phyloP scores from a whole-genome alignment of 1,140 invertebrate genomes.

The Polypedilum vanderplanki region DNA sequence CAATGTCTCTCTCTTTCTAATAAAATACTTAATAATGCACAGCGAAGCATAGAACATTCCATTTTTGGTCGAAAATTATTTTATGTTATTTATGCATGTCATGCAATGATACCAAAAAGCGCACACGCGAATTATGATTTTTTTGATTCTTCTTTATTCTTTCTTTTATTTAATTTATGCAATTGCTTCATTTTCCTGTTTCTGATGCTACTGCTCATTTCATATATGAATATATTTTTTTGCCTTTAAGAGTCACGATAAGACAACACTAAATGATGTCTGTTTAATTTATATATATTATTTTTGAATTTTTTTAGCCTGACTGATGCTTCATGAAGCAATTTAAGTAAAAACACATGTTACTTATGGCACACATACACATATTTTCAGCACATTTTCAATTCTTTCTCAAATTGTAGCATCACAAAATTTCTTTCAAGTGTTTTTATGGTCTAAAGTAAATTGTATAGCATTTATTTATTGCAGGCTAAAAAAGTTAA shows the following conservation, averaged over 20 bases:
- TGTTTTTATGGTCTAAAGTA: conserved; percentile 7
- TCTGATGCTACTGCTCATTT: conserved; percentile 4
- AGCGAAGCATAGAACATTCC: no score
- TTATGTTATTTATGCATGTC: no score
- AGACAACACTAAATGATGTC: conserved; percentile 11
- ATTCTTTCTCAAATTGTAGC: conserved; percentile 10
- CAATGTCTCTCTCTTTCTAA: no score
- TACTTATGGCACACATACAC: background rate
- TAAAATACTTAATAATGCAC: no score
- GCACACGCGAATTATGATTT: no score
- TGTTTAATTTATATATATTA: background rate
- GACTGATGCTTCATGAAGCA: background rate
- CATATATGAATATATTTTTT: no score
- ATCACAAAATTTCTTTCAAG: background rate
- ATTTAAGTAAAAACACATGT: conserved; percentile 14
- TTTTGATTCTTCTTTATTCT: no score
- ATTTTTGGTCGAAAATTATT: no score
- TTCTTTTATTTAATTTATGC: background rate
- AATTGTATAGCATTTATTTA: conserved; percentile 1
- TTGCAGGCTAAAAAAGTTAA: conserved; percentile 12
- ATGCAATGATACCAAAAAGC: no score
- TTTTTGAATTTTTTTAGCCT: background rate
- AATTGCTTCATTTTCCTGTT: conserved; percentile 12
- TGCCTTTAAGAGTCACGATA: background rate
- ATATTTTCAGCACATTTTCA: conserved; percentile 18